phyloP scores from a whole-genome alignment of 1,140 invertebrate genomes.

The Drosophila arawakana region DNA sequence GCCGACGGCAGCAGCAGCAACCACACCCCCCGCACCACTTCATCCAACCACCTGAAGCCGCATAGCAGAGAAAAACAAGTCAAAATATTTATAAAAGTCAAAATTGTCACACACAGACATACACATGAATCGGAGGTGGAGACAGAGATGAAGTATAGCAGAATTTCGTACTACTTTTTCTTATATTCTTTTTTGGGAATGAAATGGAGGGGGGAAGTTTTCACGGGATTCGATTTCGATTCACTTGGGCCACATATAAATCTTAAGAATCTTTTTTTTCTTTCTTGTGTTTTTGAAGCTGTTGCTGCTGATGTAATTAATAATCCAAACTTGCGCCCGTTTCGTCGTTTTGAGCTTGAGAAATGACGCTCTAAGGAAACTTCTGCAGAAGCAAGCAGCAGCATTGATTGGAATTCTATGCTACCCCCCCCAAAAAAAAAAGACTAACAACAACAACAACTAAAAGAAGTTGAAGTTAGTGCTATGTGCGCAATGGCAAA shows the following conservation, averaged over 20 bases:
- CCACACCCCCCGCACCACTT: slow-evolving; percentile 28
- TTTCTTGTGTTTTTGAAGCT: slow-evolving; percentile 28
- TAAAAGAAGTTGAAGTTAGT: slow-evolving; percentile 8
- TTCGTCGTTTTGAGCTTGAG: slow-evolving; percentile 80
- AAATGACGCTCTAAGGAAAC: slow-evolving; percentile 66
- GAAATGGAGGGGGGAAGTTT: slow-evolving; percentile 10
- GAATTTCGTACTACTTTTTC: slow-evolving; percentile 32
- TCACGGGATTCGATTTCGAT: slow-evolving; percentile 75
- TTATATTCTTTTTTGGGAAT: slow-evolving; percentile 7
- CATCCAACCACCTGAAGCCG: slow-evolving; percentile 36
- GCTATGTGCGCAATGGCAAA: slow-evolving; percentile 62
- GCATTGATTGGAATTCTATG: slow-evolving; percentile 62
- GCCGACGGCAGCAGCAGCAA: slow-evolving; percentile 52
- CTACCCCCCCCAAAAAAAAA: slow-evolving; percentile 16
- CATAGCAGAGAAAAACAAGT: slow-evolving; percentile 55
- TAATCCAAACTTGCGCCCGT: slow-evolving; percentile 75
- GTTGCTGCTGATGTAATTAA: slow-evolving; percentile 73
- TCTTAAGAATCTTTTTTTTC: slow-evolving; percentile 51
- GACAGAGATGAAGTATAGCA: slow-evolving; percentile 23
- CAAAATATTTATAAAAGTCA: slow-evolving; percentile 83
- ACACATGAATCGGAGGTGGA: slow-evolving; percentile 5
- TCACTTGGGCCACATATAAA: slow-evolving; percentile 60
- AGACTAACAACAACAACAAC: slow-evolving; percentile 13
- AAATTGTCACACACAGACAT: slow-evolving; percentile 72
- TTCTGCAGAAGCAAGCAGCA: slow-evolving; percentile 38